Conservation (phyloP, 2,888 invertebrate genomes). For the Bimastos eiseni region DNA sequence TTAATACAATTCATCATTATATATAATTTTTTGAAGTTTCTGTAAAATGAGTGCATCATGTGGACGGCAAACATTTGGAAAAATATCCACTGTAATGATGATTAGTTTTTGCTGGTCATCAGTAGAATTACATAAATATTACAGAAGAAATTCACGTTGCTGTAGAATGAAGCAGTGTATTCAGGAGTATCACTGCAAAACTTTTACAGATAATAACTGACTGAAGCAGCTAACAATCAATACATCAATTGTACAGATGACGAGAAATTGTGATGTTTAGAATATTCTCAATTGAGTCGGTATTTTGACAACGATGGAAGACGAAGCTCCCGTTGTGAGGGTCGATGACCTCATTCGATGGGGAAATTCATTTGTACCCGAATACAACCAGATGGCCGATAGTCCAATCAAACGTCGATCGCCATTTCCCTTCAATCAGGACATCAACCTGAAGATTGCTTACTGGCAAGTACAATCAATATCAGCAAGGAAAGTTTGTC, state of each 20-base stretch:
- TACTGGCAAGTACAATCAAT: conserved; percentile 39
- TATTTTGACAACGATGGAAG: background rate
- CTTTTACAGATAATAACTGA: background rate
- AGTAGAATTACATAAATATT: background rate
- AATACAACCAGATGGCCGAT: background rate
- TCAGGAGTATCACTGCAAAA: background rate
- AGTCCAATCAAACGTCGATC: conserved; percentile 41
- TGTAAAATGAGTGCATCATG: too few species aligned
- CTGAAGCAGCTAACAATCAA: background rate
- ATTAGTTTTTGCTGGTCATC: background rate
- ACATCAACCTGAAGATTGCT: conserved; percentile 55
- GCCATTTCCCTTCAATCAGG: conserved; percentile 56
- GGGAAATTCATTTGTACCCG: background rate
- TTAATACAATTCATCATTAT: background rate
- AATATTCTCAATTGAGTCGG: background rate
- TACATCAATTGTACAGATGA: too few species aligned
- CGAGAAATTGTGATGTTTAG: background rate
- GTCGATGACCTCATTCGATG: background rate
- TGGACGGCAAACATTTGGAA: background rate
- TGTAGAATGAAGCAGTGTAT: background rate
- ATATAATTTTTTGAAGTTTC: too few species aligned
- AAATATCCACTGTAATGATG: background rate
- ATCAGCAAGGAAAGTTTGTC: background rate
- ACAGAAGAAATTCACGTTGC: background rate
- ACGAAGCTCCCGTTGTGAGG: background rate